These are phyloP conservation scores for Onthophagus taurus DNA, from an alignment of 1,140 invertebrate genomes.

Conservation along the genomic window DNA sequence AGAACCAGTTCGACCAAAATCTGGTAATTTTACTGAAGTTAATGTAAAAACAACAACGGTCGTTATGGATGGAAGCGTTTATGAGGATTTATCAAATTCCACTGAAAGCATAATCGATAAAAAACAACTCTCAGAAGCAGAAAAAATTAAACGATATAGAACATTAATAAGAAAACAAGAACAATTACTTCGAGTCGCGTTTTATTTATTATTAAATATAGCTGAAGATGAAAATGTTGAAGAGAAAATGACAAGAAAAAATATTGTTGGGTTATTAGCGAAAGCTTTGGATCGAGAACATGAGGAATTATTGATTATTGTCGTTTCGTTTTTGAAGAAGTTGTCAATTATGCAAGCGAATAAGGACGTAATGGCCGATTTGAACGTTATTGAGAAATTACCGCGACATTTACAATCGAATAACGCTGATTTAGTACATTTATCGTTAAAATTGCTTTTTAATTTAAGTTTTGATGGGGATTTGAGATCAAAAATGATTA, in stretches of 20 bases:
- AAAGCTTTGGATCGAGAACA: constrained; percentile 78
- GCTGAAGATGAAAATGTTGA: constrained; percentile 91
- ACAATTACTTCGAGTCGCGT: constrained; percentile 76
- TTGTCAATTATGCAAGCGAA: constrained; percentile 91
- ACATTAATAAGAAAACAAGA: constrained; percentile 72
- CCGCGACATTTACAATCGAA: constrained; percentile 60
- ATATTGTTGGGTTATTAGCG: constrained; percentile 81
- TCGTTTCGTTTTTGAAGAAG: constrained; percentile 91
- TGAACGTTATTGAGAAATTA: constrained; percentile 66
- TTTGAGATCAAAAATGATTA: constrained; percentile 80
- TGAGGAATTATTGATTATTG: constrained; percentile 80
- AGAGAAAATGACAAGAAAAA: constrained; percentile 94
- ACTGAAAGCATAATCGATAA: constrained; percentile 67
- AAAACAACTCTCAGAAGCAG: constrained; percentile 56
- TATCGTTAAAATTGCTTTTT: constrained; percentile 79
- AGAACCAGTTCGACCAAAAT: constrained; percentile 54
- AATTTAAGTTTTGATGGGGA: constrained; percentile 96
- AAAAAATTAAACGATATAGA: constrained; percentile 31
- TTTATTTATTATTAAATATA: constrained; percentile 89
- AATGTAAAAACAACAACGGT: constrained; percentile 31
- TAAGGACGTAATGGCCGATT: constrained; percentile 79
- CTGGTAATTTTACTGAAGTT: constrained; percentile 50
- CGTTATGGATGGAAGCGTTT: constrained; percentile 48
- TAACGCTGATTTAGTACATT: constrained; percentile 75
- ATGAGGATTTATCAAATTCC: constrained; percentile 52